A percentile compares a stretch with the other conserved stretches of the same genome.
Evolutionary conservation across 2,797 vertebrate genomes (phyloP).

Genomic region (Coregonus sp.): DNA sequence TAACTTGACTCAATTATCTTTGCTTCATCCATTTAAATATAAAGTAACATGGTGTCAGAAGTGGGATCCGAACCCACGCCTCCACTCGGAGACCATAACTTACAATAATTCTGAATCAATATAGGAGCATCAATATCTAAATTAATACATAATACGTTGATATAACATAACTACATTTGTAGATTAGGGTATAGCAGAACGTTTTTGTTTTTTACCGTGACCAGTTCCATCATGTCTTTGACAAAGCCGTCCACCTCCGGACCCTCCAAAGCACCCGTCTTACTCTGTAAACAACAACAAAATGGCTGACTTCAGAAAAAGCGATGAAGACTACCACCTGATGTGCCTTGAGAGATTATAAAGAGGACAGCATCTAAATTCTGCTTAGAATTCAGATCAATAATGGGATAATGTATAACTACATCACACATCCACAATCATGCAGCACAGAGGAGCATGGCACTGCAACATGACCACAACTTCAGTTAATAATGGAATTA

Average conservation of each 20-base stretch:
- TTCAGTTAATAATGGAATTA: neutral
- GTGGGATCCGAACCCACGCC: too few species aligned
- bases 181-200: too few species aligned
- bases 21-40: too few species aligned
- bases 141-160: too few species aligned
- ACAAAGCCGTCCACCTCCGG: conserved; percentile 96
- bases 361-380: neutral
- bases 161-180: too few species aligned
- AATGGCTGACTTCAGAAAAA: neutral
- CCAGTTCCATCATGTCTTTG: conserved; percentile 97
- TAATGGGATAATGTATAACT: neutral
- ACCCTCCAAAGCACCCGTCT: conserved; percentile 88
- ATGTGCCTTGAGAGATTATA: neutral
- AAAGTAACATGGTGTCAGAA: too few species aligned
- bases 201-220: conserved; percentile 77
- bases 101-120: neutral
- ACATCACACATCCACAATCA: neutral
- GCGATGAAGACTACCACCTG: neutral
- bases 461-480: neutral
- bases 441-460: neutral
- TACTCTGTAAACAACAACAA: conserved; percentile 77
- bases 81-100: conserved; percentile 24
- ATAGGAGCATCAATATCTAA: too few species aligned
- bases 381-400: neutral
- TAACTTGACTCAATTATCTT: too few species aligned